Percentiles rank a stretch among this genome's conserved stretches.
Evolutionary conservation across 92 coral and sea anemone genomes (phyloP).

Genomic region (Palythoa grandiflora): DNA sequence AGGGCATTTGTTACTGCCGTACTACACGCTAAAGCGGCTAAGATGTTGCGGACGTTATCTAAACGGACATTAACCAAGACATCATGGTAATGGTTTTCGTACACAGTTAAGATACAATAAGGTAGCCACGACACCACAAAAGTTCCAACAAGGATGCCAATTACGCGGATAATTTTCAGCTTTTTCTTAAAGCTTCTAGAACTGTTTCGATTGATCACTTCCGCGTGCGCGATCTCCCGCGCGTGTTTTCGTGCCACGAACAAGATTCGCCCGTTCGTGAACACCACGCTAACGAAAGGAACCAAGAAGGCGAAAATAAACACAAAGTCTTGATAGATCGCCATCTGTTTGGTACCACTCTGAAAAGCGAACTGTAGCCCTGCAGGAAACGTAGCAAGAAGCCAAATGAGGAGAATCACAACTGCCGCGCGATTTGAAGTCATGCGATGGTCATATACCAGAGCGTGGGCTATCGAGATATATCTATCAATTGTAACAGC

Average conservation of each 20-base stretch:
- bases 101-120: conserved; percentile 68
- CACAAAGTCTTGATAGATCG: conserved; percentile 77
- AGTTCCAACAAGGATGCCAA: conserved; percentile 91
- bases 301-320: conserved; percentile 76
- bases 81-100: conserved; percentile 55
- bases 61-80: neutral
- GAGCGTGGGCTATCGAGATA: conserved; percentile 79
- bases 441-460: conserved; percentile 77
- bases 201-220: conserved; percentile 21
- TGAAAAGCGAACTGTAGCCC: conserved; percentile 63
- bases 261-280: conserved; percentile 76
- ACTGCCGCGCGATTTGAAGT: conserved; percentile 65
- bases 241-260: conserved; percentile 89
- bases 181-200: conserved; percentile 73
- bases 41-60: conserved; percentile 40
- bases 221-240: conserved; percentile 71
- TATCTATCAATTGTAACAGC: conserved; percentile 95
- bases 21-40: conserved; percentile 79
- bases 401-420: conserved; percentile 78
- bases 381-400: conserved; percentile 78
- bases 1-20: conserved; percentile 88
- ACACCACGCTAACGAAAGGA: conserved; percentile 78
- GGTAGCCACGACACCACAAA: conserved; percentile 94
- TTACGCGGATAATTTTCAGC: conserved; percentile 78
- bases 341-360: neutral